These are phyloP conservation scores for Notothenia rossii DNA, from an alignment of 2,113 vertebrate genomes.

Conservation along the genomic window DNA sequence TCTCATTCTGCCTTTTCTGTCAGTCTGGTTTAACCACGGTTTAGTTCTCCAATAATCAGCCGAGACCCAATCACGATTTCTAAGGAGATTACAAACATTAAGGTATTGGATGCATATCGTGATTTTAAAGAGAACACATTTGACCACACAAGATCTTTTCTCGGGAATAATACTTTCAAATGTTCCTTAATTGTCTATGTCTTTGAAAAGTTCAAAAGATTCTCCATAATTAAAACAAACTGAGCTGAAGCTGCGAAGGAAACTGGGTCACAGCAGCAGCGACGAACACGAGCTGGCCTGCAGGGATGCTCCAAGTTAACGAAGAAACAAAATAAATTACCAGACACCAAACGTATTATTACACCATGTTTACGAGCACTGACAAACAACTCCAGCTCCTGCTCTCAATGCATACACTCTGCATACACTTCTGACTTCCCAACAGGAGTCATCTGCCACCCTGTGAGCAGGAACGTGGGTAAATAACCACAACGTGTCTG, in stretches of 20 bases:
- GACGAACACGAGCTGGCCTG: neutral
- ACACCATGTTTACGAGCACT: neutral
- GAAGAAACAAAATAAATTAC: neutral
- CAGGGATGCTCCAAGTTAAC: neutral
- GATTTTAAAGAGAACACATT: neutral
- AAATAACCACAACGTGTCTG: constrained; percentile 19
- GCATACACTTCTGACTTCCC: constrained; percentile 8
- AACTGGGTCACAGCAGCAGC: constrained; percentile 4
- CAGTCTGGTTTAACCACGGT: neutral
- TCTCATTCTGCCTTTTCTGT: no score
- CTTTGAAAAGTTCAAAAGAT: neutral
- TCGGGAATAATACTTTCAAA: neutral
- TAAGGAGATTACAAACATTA: no score
- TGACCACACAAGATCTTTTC: neutral
- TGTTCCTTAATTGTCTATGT: neutral
- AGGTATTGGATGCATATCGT: neutral
- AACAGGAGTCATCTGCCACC: constrained; percentile 31
- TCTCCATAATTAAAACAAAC: neutral
- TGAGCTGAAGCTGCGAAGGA: constrained; percentile 5
- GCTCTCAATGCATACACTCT: neutral
- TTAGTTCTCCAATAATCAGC: neutral
- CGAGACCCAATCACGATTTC: no score
- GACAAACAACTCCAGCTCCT: constrained; percentile 14
- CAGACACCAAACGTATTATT: constrained; percentile 3
- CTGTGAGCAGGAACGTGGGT: constrained; percentile 5